Conservation (phyloP, 1,140 invertebrate species). For the Helicoverpa zea region DNA sequence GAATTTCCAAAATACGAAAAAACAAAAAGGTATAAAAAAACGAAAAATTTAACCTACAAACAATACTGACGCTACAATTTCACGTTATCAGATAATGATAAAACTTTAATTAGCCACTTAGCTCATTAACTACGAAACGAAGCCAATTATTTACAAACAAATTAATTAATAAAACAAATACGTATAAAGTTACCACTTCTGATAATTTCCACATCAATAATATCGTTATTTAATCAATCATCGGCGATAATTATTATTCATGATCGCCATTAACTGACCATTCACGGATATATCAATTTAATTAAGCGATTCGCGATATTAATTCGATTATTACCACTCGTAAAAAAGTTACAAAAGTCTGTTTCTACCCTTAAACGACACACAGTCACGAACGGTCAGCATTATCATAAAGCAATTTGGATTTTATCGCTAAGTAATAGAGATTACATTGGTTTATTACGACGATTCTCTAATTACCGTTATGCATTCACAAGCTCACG, state of each 20-base stretch:
- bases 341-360: slow-evolving; percentile 78
- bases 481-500: slow-evolving; percentile 69
- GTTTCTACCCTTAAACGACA: slow-evolving; percentile 74
- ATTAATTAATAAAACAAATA: slow-evolving; percentile 29
- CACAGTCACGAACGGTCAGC: slow-evolving; percentile 67
- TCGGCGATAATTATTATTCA: slow-evolving; percentile 34
- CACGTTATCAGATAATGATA: background rate
- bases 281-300: slow-evolving; percentile 80
- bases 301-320: slow-evolving; percentile 84
- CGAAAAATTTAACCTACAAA: background rate
- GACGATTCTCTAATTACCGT: slow-evolving; percentile 79
- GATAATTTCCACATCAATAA: slow-evolving; percentile 27
- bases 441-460: slow-evolving; percentile 83
- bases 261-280: slow-evolving; percentile 58
- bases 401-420: slow-evolving; percentile 79
- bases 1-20: too few species aligned
- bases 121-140: slow-evolving; percentile 5
- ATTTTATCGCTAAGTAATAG: slow-evolving; percentile 82
- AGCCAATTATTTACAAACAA: slow-evolving; percentile 12
- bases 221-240: slow-evolving; percentile 17
- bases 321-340: slow-evolving; percentile 81
- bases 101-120: slow-evolving; percentile 13
- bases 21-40: background rate
- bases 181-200: slow-evolving; percentile 18
- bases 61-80: background rate